Evolutionary conservation across 2,888 invertebrate genomes (phyloP).

Genomic region (Eupithecia pulchellata): DNA sequence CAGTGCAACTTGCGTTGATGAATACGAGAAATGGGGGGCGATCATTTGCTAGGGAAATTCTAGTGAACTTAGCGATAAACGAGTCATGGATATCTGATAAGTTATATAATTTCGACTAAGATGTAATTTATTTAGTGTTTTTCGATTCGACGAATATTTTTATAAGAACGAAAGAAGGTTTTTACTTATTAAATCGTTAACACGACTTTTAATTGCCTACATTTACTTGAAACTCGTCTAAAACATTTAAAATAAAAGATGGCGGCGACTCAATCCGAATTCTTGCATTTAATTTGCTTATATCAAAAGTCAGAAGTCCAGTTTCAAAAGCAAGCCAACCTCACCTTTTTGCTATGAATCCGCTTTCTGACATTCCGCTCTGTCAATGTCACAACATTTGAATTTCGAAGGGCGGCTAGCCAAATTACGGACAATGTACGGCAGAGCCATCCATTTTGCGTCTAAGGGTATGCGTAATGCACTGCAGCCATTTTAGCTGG

Average conservation of each 20-base stretch:
- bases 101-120: not conserved
- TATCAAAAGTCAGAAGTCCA: not conserved
- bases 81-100: conserved; percentile 26
- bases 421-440: conserved; percentile 36
- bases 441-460: conserved; percentile 37
- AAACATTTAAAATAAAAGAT: not conserved
- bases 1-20: conserved; percentile 67
- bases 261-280: not conserved
- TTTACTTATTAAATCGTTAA: not conserved
- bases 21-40: conserved; percentile 55
- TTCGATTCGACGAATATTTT: not conserved
- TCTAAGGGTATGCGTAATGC: conserved; percentile 39
- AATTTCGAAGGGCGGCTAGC: conserved; percentile 34
- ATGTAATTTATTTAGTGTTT: not conserved
- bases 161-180: not conserved
- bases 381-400: conserved; percentile 31
- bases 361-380: conserved; percentile 18
- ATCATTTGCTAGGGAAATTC: conserved; percentile 31
- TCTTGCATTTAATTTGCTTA: not conserved
- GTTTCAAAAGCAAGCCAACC: not conserved
- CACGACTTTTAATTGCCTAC: not conserved
- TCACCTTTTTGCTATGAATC: conserved; percentile 9
- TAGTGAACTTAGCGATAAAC: conserved; percentile 21
- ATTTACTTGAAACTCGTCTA: not conserved
- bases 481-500: conserved; percentile 37